phyloP scores from a whole-genome alignment of 2,888 invertebrate species.

The Dolichomitus sp. region DNA sequence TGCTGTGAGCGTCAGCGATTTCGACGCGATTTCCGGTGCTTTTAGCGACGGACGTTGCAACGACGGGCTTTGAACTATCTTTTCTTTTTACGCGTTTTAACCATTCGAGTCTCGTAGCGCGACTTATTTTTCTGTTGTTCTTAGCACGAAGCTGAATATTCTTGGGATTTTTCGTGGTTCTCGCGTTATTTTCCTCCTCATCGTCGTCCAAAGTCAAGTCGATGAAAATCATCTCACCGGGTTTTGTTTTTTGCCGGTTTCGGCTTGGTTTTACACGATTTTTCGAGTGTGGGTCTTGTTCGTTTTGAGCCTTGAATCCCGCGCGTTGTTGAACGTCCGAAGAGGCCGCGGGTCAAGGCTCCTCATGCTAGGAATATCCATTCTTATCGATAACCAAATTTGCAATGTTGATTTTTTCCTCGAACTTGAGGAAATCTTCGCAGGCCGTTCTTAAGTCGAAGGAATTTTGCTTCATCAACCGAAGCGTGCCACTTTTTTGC shows the following conservation, averaged over 20 bases:
- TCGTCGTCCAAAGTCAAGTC: conserved; percentile 74
- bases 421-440: conserved; percentile 74
- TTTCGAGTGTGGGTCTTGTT: neutral
- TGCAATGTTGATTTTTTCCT: conserved; percentile 65
- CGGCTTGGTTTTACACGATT: conserved; percentile 19
- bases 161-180: conserved; percentile 60
- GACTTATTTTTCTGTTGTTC: conserved; percentile 29
- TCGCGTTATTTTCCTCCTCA: conserved; percentile 60
- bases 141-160: neutral
- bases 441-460: conserved; percentile 77
- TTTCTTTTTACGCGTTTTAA: conserved; percentile 69
- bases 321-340: conserved; percentile 13
- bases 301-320: neutral
- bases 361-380: conserved; percentile 57
- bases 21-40: conserved; percentile 61
- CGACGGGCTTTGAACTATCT: conserved; percentile 40
- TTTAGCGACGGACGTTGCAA: neutral
- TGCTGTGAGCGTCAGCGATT: conserved; percentile 74
- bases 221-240: conserved; percentile 74
- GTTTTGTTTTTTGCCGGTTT: conserved; percentile 55
- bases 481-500: conserved; percentile 74
- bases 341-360: conserved; percentile 49
- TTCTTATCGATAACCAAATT: conserved; percentile 25
- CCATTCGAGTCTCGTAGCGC: conserved; percentile 71
- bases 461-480: conserved; percentile 77